Conservation (phyloP, 2,888 invertebrate genomes). For the Neoascia interrupta region DNA sequence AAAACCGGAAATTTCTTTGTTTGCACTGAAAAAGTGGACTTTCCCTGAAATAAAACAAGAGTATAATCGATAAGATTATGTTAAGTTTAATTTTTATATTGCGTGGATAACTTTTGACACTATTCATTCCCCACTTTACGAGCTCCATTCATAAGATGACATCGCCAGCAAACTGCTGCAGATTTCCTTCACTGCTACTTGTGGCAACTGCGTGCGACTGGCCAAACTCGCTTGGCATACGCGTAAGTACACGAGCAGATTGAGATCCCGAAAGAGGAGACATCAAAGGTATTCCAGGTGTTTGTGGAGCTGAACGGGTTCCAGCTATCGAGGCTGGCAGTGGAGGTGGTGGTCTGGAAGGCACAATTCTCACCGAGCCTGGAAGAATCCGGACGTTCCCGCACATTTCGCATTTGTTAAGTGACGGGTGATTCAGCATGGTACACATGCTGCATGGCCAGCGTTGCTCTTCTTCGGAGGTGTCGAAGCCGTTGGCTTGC, state of each 20-base stretch:
- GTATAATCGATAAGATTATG: no score
- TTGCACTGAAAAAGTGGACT: no score
- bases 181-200: slow-evolving; percentile 40
- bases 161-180: slow-evolving; percentile 32
- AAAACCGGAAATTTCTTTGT: no score
- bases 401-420: slow-evolving; percentile 59
- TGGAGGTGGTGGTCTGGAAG: slow-evolving; percentile 42
- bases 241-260: slow-evolving; percentile 3
- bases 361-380: slow-evolving; percentile 49
- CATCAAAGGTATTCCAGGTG: slow-evolving; percentile 39
- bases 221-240: slow-evolving; percentile 8
- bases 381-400: slow-evolving; percentile 48
- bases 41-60: no score
- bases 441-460: slow-evolving; percentile 65
- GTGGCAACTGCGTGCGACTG: slow-evolving; percentile 13
- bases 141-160: slow-evolving; percentile 29
- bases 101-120: not conserved
- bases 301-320: slow-evolving; percentile 41
- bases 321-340: not conserved
- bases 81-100: no score
- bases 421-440: slow-evolving; percentile 57
- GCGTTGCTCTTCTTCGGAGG: slow-evolving; percentile 15
- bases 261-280: slow-evolving; percentile 2
- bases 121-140: not conserved
- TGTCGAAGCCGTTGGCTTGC: slow-evolving; percentile 6